These are phyloP conservation scores for Punctoribates punctum DNA, from an alignment of 2,888 invertebrate species.

Conservation along the genomic window DNA sequence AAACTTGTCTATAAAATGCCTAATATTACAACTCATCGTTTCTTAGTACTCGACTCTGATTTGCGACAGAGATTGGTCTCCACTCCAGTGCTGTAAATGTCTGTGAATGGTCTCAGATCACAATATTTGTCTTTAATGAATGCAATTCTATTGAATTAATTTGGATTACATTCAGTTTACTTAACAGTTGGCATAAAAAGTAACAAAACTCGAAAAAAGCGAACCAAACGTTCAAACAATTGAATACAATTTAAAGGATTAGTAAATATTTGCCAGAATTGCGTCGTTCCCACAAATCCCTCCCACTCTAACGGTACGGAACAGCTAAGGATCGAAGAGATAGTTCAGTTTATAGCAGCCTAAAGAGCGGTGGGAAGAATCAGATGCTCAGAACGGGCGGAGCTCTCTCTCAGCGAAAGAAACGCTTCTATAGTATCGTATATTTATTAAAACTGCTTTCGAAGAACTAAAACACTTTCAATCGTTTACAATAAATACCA, in stretches of 20 bases:
- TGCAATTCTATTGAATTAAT: neutral
- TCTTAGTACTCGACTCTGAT: neutral
- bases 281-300: neutral
- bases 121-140: neutral
- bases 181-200: neutral
- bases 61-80: neutral
- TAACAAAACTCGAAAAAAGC: neutral
- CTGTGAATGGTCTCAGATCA: neutral
- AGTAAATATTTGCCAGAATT: neutral
- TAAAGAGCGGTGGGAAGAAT: slow-evolving; percentile 26
- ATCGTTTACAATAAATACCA: too few relatives aligned
- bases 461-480: too few relatives aligned
- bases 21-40: neutral
- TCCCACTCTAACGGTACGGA: slow-evolving; percentile 7
- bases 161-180: neutral
- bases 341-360: too few relatives aligned
- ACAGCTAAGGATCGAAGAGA: neutral
- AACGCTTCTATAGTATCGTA: neutral
- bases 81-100: neutral
- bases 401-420: neutral
- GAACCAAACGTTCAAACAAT: neutral
- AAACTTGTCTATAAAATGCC: neutral
- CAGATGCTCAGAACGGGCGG: slow-evolving; percentile 11
- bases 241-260: slow-evolving; percentile 10
- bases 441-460: neutral